phyloP scores from a whole-genome alignment of 2,888 invertebrate species.

The Geophilus truncorum region DNA sequence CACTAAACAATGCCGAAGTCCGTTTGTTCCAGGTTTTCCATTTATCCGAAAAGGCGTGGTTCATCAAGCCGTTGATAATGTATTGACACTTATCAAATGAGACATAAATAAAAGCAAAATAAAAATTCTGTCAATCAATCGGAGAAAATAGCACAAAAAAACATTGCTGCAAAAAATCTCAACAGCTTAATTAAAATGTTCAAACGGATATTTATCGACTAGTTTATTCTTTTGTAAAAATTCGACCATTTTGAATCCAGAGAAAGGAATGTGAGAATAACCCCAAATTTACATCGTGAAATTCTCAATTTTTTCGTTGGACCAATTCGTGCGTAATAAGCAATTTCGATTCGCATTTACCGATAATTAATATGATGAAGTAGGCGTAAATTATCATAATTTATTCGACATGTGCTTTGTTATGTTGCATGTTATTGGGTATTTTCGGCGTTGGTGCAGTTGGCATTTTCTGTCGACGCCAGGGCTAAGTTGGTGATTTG shows the following conservation, averaged over 20 bases:
- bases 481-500: background rate
- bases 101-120: background rate
- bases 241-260: background rate
- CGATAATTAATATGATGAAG: conserved; percentile 16
- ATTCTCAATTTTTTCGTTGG: background rate
- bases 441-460: conserved; percentile 6
- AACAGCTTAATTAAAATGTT: background rate
- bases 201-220: background rate
- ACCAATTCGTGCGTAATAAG: background rate
- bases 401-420: conserved; percentile 20
- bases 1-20: too few species aligned
- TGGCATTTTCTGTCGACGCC: conserved; percentile 10
- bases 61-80: background rate
- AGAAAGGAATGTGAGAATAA: background rate
- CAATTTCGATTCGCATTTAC: background rate
- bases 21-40: background rate
- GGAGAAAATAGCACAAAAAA: background rate
- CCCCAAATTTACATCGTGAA: background rate
- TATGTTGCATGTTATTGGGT: conserved; percentile 14
- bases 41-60: background rate
- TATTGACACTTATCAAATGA: background rate
- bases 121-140: background rate
- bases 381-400: conserved; percentile 16
- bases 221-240: background rate
- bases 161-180: background rate